Conservation (phyloP, 64 coral and sea anemone species). For the Platygyra sinensis region DNA sequence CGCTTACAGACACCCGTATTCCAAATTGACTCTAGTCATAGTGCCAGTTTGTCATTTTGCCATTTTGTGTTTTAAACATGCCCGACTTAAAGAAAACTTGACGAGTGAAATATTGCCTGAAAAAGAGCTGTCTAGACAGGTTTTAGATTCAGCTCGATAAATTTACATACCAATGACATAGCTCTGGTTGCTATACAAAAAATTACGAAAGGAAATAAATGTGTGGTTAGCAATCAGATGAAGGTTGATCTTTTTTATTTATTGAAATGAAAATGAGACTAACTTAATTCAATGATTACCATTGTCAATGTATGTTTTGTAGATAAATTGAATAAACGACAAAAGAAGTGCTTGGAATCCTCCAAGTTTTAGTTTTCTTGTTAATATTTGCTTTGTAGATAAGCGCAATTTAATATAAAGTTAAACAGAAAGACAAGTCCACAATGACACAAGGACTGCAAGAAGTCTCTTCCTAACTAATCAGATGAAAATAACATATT, state of each 20-base stretch:
- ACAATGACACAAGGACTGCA: background rate
- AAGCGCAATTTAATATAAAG: background rate
- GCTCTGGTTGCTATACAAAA: too few relatives aligned
- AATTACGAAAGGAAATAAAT: background rate
- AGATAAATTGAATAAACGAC: background rate
- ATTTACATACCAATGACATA: too few relatives aligned
- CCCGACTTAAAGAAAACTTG: too few relatives aligned
- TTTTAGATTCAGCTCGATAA: too few relatives aligned
- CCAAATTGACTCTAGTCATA: too few relatives aligned
- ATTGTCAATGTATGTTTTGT: background rate
- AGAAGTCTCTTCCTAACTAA: background rate
- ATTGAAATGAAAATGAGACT: background rate
- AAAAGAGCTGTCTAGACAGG: too few relatives aligned
- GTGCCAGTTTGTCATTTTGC: too few relatives aligned
- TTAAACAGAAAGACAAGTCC: background rate
- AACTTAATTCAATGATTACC: background rate
- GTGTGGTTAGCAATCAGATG: background rate
- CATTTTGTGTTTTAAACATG: too few relatives aligned
- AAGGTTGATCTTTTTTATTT: conserved; percentile 38
- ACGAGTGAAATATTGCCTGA: too few relatives aligned
- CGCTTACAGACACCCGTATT: too few relatives aligned
- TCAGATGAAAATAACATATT: background rate
- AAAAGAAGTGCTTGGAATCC: background rate
- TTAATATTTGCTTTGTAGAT: conserved; percentile 41
- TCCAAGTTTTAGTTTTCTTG: background rate